phyloP scores from a whole-genome alignment of 2,113 vertebrate genomes.

The Cyanoramphus novaezelandiae region DNA sequence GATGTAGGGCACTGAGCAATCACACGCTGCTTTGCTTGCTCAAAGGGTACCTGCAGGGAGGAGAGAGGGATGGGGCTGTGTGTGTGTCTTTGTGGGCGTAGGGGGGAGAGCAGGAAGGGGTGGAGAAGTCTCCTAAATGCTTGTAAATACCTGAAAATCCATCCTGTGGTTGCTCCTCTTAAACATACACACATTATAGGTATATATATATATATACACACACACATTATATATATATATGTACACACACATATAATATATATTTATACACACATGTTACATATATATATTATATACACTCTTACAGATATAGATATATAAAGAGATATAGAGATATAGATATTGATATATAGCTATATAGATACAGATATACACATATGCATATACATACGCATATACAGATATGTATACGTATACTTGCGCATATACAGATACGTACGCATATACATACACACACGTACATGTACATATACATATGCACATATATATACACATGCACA shows the following conservation, averaged over 20 bases:
- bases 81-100: not conserved
- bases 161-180: not conserved
- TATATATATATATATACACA: no score
- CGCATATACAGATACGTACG: not conserved
- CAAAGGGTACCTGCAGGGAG: conserved; percentile 17
- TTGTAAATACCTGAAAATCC: not conserved
- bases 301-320: no score
- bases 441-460: not conserved
- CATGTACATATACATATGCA: not conserved
- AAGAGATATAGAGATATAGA: no score
- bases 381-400: not conserved
- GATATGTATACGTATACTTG: no score
- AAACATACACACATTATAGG: not conserved
- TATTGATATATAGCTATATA: not conserved
- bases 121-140: not conserved
- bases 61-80: not conserved
- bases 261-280: no score
- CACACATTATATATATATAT: no score
- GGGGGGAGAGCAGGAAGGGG: not conserved
- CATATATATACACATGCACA: not conserved
- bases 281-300: no score
- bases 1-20: conserved; percentile 44
- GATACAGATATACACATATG: no score
- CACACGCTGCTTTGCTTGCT: conserved; percentile 5
- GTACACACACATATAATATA: not conserved